Conservation (phyloP, 2,797 vertebrate genomes). For the Acanthornis magna region DNA sequence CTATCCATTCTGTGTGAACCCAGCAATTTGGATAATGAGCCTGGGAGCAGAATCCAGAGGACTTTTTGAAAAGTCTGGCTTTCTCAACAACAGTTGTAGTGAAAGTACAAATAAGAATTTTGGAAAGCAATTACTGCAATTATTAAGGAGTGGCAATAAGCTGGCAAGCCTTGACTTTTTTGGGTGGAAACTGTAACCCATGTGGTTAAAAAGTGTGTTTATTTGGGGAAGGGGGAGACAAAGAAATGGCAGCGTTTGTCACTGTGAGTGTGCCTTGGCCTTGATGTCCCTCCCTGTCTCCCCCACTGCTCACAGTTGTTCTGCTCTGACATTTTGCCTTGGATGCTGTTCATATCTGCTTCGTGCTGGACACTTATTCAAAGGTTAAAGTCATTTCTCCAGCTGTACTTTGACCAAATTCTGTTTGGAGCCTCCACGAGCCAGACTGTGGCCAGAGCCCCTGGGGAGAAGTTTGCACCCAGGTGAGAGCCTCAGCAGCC, state of each 20-base stretch:
- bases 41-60: not conserved
- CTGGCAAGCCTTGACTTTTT: not conserved
- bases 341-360: not conserved
- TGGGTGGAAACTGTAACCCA: not conserved
- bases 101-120: not conserved
- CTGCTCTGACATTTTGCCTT: conserved; percentile 12
- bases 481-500: not conserved
- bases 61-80: not conserved
- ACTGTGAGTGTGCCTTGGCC: not conserved
- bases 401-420: not conserved
- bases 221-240: not conserved
- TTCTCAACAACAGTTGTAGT: not conserved
- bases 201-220: not conserved
- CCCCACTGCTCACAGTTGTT: not conserved
- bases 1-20: not conserved
- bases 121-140: not conserved
- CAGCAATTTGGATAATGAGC: not conserved
- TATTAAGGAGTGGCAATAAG: not conserved
- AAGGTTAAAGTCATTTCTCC: conserved; percentile 43
- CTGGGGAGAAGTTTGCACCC: not conserved
- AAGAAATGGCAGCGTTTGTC: not conserved
- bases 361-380: not conserved
- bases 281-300: not conserved
- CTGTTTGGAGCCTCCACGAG: not conserved
- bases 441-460: not conserved